A percentile compares a stretch with the other conserved stretches of the same genome.
Conservation (phyloP, 2,113 vertebrate species). For the Protobothrops mucrosquamatus region DNA sequence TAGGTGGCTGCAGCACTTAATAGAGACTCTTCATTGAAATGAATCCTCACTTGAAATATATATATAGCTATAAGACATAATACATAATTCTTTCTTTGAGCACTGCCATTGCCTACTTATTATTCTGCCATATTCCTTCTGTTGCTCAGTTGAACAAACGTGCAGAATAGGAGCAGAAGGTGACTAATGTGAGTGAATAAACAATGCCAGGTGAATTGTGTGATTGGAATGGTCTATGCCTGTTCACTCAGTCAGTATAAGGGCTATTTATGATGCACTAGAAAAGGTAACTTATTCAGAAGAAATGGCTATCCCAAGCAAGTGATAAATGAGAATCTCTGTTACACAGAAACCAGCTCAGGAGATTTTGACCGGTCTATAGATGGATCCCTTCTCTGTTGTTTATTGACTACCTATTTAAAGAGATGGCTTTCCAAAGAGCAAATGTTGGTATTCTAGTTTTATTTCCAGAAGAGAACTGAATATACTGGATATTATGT, state of each 20-base stretch:
- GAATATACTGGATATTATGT: background rate
- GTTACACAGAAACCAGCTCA: background rate
- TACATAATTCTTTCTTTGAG: background rate
- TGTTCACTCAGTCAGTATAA: background rate
- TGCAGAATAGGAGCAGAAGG: background rate
- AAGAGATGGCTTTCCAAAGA: background rate
- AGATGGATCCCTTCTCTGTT: background rate
- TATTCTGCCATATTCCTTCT: background rate
- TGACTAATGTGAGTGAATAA: background rate
- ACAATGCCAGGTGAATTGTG: background rate
- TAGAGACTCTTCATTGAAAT: background rate
- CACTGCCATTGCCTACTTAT: background rate
- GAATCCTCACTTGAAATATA: background rate
- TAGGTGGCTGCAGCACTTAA: background rate
- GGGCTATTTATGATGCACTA: background rate
- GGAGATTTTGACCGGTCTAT: background rate
- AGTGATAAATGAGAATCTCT: background rate
- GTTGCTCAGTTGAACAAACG: background rate
- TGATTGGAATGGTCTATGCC: background rate
- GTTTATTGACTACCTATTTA: background rate
- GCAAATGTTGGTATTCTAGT: background rate
- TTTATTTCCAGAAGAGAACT: slow-evolving; percentile 35
- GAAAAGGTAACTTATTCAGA: background rate
- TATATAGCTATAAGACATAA: background rate
- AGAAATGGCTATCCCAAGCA: background rate